phyloP scores from a whole-genome alignment of 2,888 invertebrate species.

The Iphiclides podalirius region DNA sequence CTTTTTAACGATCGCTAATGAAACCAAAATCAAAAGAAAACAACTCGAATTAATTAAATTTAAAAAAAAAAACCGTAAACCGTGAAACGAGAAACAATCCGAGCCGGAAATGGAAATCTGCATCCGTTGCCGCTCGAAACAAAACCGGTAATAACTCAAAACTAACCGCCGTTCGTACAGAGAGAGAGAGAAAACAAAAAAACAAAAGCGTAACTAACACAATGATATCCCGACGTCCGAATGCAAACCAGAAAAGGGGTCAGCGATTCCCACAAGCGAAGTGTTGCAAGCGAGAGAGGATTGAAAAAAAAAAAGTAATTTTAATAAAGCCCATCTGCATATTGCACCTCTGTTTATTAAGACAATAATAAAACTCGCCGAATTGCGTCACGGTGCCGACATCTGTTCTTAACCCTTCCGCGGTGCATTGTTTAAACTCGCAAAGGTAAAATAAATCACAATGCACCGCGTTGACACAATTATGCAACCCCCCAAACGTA shows the following conservation, averaged over 20 bases:
- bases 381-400: constrained; percentile 43
- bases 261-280: constrained; percentile 63
- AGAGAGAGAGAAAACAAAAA: constrained; percentile 47
- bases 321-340: constrained; percentile 57
- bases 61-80: constrained; percentile 6
- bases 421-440: constrained; percentile 58
- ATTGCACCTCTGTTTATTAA: constrained; percentile 67
- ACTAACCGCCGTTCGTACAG: constrained; percentile 44
- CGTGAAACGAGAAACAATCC: constrained; percentile 6
- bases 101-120: constrained; percentile 6
- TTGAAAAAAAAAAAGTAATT: constrained; percentile 61
- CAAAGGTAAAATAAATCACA: constrained; percentile 50
- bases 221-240: constrained; percentile 53
- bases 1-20: background rate
- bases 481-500: constrained; percentile 50
- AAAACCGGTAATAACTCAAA: constrained; percentile 43
- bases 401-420: constrained; percentile 61
- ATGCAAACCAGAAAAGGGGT: constrained; percentile 48
- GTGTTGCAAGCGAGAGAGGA: constrained; percentile 31
- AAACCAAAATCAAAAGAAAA: background rate
- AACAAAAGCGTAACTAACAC: constrained; percentile 46
- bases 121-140: constrained; percentile 25
- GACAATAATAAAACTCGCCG: constrained; percentile 55
- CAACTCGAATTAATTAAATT: constrained; percentile 5
- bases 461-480: constrained; percentile 71